Conservation (phyloP, 2,113 vertebrate genomes). For the Labeo rohita region DNA sequence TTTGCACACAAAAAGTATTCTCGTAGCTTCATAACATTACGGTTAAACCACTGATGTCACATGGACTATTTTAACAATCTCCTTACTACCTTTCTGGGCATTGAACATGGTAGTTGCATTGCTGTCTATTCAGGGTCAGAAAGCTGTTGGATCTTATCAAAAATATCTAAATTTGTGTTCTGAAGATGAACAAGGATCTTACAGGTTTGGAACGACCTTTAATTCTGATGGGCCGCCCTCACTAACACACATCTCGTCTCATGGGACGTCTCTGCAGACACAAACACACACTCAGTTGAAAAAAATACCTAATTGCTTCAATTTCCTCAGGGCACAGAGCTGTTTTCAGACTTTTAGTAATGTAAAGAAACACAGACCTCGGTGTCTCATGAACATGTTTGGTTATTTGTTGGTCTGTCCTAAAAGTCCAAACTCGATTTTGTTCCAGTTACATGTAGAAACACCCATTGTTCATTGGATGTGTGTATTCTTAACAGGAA, state of each 20-base stretch:
- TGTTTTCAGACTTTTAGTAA: constrained; percentile 64
- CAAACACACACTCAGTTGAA: constrained; percentile 28
- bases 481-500: constrained; percentile 75
- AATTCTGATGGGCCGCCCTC: constrained; percentile 50
- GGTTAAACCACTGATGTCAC: too few species aligned
- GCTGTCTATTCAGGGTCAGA: too few species aligned
- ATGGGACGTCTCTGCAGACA: constrained; percentile 56
- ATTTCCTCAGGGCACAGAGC: constrained; percentile 52
- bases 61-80: too few species aligned
- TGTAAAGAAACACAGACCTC: constrained; percentile 56
- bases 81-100: too few species aligned
- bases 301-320: not conserved
- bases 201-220: not conserved
- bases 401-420: not conserved
- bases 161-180: too few species aligned
- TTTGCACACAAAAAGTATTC: too few species aligned
- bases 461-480: not conserved
- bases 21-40: too few species aligned
- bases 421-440: not conserved
- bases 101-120: too few species aligned
- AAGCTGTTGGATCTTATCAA: too few species aligned
- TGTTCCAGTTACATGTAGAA: not conserved
- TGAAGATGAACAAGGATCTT: too few species aligned
- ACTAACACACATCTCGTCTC: constrained; percentile 58
- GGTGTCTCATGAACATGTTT: not conserved